Evolutionary conservation across 2,888 invertebrate species (phyloP).

Genomic region (Oscheius onirici): DNA sequence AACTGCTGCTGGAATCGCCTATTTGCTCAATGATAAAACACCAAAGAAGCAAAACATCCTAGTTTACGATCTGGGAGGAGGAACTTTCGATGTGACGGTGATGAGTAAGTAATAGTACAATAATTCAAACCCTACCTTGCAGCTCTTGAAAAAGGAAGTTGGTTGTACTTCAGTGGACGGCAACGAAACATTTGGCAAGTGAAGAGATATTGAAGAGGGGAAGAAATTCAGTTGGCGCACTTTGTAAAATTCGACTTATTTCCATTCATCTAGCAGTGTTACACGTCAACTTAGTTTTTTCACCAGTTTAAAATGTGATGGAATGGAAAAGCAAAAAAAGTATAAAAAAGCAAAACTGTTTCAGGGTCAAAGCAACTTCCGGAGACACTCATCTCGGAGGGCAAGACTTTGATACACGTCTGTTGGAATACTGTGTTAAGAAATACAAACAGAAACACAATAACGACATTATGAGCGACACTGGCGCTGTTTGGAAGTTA

Average conservation of each 20-base stretch:
- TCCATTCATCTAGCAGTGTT: too few species aligned
- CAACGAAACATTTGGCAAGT: too few species aligned
- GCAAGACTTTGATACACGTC: conserved; percentile 76
- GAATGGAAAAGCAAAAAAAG: too few species aligned
- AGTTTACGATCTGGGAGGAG: conserved; percentile 82
- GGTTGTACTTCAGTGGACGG: too few species aligned
- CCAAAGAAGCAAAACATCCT: conserved; percentile 74
- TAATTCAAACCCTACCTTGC: too few species aligned
- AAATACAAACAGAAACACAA: conserved; percentile 80
- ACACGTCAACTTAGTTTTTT: too few species aligned
- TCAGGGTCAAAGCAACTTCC: conserved; percentile 91
- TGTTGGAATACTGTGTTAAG: conserved; percentile 74
- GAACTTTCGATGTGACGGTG: conserved; percentile 91
- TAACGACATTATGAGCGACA: conserved; percentile 86
- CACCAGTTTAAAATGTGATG: too few species aligned
- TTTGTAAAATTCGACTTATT: too few species aligned
- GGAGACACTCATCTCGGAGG: conserved; percentile 82
- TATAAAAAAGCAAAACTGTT: conserved; percentile 79
- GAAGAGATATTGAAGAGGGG: too few species aligned
- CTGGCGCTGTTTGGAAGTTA: conserved; percentile 87
- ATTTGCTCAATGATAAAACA: conserved; percentile 77
- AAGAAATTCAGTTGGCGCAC: too few species aligned
- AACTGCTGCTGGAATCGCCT: conserved; percentile 82
- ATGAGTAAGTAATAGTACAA: conserved; percentile 72
- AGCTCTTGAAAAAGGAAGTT: conserved; percentile 84